Conservation (phyloP, 2,113 vertebrate species). For the Gobiocypris rarus region DNA sequence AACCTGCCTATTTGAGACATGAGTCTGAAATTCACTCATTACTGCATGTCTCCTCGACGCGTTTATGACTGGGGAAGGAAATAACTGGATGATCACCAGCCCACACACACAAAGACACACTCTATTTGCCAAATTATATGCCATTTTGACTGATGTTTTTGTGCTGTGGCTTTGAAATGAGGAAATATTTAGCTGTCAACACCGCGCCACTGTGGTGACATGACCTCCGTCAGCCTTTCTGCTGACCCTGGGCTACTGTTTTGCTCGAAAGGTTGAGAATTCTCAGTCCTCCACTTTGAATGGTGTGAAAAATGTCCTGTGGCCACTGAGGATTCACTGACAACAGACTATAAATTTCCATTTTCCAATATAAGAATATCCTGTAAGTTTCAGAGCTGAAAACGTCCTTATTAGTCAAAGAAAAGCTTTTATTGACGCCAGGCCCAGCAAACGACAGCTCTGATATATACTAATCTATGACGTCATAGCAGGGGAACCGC, state of each 20-base stretch:
- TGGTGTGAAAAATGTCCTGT: not conserved
- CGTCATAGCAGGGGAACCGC: too few species aligned
- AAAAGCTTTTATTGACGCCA: too few species aligned
- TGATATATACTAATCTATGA: too few species aligned
- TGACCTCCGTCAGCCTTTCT: conserved; percentile 27
- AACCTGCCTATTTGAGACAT: conserved; percentile 7
- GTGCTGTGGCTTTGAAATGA: conserved; percentile 26
- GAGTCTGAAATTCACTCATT: not conserved
- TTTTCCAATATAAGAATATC: too few species aligned
- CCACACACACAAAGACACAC: conserved; percentile 5
- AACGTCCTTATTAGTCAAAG: too few species aligned
- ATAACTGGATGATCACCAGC: not conserved
- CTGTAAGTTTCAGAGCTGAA: too few species aligned
- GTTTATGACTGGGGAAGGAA: not conserved
- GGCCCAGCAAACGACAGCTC: too few species aligned
- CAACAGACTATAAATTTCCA: not conserved
- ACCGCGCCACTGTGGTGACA: conserved; percentile 13
- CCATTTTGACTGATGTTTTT: not conserved
- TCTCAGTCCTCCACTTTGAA: not conserved
- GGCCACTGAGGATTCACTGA: not conserved
- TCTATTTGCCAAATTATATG: not conserved
- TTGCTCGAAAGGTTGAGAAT: not conserved
- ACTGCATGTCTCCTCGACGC: not conserved
- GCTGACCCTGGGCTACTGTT: conserved; percentile 36
- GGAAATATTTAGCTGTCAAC: conserved; percentile 24